Conservation (phyloP, 2,888 invertebrate species). For the Pammene fasciana region DNA sequence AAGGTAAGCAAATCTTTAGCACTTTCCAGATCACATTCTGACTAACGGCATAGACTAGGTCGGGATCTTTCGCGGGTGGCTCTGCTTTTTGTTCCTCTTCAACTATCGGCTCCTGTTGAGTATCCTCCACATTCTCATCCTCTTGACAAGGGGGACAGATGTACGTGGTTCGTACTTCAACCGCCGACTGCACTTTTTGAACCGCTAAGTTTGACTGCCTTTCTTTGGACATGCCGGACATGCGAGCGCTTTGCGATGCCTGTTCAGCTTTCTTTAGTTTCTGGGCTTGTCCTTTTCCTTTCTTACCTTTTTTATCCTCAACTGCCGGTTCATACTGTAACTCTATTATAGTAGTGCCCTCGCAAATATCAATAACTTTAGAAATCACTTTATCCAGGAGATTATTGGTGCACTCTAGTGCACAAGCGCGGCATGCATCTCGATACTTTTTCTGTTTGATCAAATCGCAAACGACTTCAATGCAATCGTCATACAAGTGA, state of each 20-base stretch:
- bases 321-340: constrained; percentile 56
- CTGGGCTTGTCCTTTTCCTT: constrained; percentile 39
- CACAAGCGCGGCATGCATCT: constrained; percentile 69
- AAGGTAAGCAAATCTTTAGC: constrained; percentile 69
- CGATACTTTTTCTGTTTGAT: constrained; percentile 67
- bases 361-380: constrained; percentile 65
- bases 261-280: constrained; percentile 47
- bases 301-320: constrained; percentile 62
- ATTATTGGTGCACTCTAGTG: constrained; percentile 61
- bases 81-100: constrained; percentile 62
- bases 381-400: constrained; percentile 63
- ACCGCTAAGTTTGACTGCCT: constrained; percentile 50
- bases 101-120: constrained; percentile 53
- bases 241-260: constrained; percentile 60
- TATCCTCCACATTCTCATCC: constrained; percentile 54
- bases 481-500: constrained; percentile 73
- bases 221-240: constrained; percentile 56
- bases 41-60: constrained; percentile 65
- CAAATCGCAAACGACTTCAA: constrained; percentile 71
- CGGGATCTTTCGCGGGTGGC: constrained; percentile 56
- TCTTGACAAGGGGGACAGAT: constrained; percentile 71
- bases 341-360: constrained; percentile 67
- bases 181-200: constrained; percentile 58
- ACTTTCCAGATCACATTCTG: constrained; percentile 73
- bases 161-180: constrained; percentile 62